Base-by-base conservation (phyloP, 2,113 vertebrate genomes). In the Ploceus nigricollis region DNA sequence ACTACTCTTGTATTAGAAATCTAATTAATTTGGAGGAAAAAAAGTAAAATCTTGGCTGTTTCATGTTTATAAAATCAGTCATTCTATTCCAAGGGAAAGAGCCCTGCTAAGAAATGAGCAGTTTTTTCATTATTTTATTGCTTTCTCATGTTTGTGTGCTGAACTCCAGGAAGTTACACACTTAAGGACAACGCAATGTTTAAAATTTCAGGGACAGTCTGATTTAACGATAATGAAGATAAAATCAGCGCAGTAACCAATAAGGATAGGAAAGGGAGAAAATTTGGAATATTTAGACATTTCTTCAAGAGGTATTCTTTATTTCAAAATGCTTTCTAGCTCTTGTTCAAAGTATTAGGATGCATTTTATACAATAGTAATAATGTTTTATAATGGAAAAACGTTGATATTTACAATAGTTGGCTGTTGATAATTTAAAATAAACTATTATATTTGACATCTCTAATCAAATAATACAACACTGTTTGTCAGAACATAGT, bases 401-500 rank as follows among this genome's bases (percentile, higher is more conserved):
- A 9, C 0, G 4, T 23, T 66, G 22, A 12, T 48, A n/a, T 80
- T 91, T 68, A 30, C 23, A 71, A 18, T 60, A 22, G 13, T 15
- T 66, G 23, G 7, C 3, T 60, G 15, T 51, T 79, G 35, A 18
- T 39, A 83, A 45, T 50, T 44, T 31, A 37, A 45, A 60, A 82
- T 9, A 40, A 56, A 24, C 21, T 10, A 42, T 60, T 64, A 7
- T 23, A 65, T 82, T 79, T 78, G 42, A 37, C 33, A 15, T 63
- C 10, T 90, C 19, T 57, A 61, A 73, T 50, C 31, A 82, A 68
- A 72, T 42, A 37, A 23, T 80, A 5, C 22, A n/a, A 8, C 6
- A 61, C 23, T 0, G 0, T 28, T 17, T 68, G 13, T 50, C 35
- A 68, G 68, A 64, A 51, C 0, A 0, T 35, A 42, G 33, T 60